Conservation (phyloP, 2,888 invertebrate species). For the Lasioglossum figueresi region DNA sequence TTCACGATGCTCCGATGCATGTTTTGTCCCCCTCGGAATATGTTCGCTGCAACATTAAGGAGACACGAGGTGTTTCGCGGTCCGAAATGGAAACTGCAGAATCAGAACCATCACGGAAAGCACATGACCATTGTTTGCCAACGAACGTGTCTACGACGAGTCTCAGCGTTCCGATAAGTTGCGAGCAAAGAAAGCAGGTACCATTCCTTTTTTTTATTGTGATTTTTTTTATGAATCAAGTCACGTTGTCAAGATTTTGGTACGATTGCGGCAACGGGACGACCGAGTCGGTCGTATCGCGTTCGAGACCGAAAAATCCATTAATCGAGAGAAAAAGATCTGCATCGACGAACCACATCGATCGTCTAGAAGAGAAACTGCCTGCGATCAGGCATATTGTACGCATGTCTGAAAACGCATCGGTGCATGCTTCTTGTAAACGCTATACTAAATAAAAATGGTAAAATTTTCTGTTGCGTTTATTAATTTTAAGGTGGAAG, state of each 20-base stretch:
- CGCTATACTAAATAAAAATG: conserved; percentile 42
- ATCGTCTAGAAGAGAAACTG: not conserved
- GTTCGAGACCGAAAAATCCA: conserved; percentile 11
- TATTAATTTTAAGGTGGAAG: too few species aligned
- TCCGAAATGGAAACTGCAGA: not conserved
- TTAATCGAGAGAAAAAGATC: not conserved
- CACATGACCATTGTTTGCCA: not conserved
- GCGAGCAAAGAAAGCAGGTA: conserved; percentile 47
- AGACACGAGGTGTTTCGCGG: not conserved
- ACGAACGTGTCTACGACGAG: conserved; percentile 35
- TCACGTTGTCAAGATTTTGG: conserved; percentile 61
- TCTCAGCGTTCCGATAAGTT: conserved; percentile 31
- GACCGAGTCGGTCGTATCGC: conserved; percentile 32
- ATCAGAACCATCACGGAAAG: too few species aligned
- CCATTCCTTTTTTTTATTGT: conserved; percentile 57
- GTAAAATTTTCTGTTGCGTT: conserved; percentile 15
- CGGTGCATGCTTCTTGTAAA: conserved; percentile 23
- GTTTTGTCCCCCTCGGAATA: conserved; percentile 24
- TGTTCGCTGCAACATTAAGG: not conserved
- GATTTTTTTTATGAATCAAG: conserved; percentile 59
- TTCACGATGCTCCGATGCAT: not conserved
- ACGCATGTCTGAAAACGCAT: not conserved
- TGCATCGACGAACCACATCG: not conserved
- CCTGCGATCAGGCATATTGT: not conserved
- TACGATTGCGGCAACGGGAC: conserved; percentile 45